Evolutionary conservation across 1,140 invertebrate genomes (phyloP), one percentile per base, ranked within the genome.

Genomic region (Neodiprion virginianus): DNA sequence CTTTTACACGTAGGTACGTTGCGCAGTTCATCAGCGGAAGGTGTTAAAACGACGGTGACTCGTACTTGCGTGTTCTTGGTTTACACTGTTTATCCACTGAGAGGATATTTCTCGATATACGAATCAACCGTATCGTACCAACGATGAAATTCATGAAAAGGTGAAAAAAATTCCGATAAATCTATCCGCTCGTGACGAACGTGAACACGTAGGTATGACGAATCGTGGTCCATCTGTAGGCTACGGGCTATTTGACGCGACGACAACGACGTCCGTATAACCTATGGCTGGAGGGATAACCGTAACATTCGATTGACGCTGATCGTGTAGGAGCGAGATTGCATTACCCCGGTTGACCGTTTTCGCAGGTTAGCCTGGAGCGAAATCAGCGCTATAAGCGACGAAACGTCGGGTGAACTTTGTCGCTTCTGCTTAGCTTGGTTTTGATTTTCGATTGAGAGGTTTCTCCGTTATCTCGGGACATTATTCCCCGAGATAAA

Each of bases 391-490:
- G 28, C 53, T 61, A 61, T 61, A 61, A 61, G n/a, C 11, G 53
- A 12, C 53, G 8, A 61, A 8, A 14, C 8, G 53, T 14, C 11
- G 8, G 8, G 53, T 5, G 8, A 61, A 61, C 11, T 53, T 53
- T 53, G 50, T 53, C 50, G 50, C 50, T 61, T 61, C n/a, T 4
- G 53, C 53, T 61, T 61, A 61, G 11, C 53, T 61, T 61, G n/a
- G 4, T 61, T 61, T 61, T 61, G 53, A 61, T 61, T 61, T 61
- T 61, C 53, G 53, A 61, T 61, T 61, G n/a, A 61, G 53, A 61
- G 53, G 11, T 17, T 61, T 61, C 53, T 61, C n/a, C 53, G 28
- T 61, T 61, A 61, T 61, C 53, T 61, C 53, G 4, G 53, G n/a
- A 5, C 53, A 17, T 61, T 11, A 61, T 8, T 61, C n/a, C 5